A percentile compares a stretch with the other conserved stretches of the same genome.
Evolutionary conservation across 1,140 invertebrate genomes (phyloP).

Genomic region (Olivierus martensii): DNA sequence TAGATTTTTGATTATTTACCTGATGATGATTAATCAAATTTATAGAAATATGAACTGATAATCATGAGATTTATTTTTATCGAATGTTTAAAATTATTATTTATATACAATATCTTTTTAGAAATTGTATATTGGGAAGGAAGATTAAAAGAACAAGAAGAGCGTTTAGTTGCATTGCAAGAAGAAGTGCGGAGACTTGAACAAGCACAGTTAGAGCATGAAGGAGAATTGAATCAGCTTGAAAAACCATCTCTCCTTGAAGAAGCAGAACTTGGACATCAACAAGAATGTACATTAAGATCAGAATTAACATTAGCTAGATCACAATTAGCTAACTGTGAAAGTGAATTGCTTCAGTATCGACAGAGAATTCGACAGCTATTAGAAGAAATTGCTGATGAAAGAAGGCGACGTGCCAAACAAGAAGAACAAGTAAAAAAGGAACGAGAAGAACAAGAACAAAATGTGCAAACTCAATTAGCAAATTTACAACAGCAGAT

Average conservation of each 20-base stretch:
- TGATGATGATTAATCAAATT: no score
- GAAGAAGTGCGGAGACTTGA: constrained; percentile 65
- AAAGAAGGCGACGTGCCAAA: constrained; percentile 16
- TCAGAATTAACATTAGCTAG: constrained; percentile 66
- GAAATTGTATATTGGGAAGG: constrained; percentile 80
- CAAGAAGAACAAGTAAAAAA: constrained; percentile 22
- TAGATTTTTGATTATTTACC: no score
- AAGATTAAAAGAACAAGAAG: constrained; percentile 67
- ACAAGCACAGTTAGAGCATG: constrained; percentile 25
- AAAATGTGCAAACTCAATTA: constrained; percentile 54
- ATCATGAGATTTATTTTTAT: no score
- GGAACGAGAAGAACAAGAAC: constrained; percentile 50
- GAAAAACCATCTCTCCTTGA: constrained; percentile 51
- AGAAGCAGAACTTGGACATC: constrained; percentile 70
- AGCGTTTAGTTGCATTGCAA: constrained; percentile 64
- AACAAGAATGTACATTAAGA: constrained; percentile 37
- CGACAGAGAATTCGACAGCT: constrained; percentile 57
- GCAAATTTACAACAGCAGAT: constrained; percentile 64
- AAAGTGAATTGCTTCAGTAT: constrained; percentile 71
- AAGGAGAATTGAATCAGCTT: constrained; percentile 46
- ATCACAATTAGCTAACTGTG: constrained; percentile 70
- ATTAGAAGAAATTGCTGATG: constrained; percentile 24
- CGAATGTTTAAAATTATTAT: no score
- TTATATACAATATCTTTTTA: constrained; percentile 46
- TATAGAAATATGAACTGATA: no score